These are phyloP conservation scores for Cynaeus angustus DNA, from an alignment of 2,888 invertebrate genomes.

Conservation along the genomic window DNA sequence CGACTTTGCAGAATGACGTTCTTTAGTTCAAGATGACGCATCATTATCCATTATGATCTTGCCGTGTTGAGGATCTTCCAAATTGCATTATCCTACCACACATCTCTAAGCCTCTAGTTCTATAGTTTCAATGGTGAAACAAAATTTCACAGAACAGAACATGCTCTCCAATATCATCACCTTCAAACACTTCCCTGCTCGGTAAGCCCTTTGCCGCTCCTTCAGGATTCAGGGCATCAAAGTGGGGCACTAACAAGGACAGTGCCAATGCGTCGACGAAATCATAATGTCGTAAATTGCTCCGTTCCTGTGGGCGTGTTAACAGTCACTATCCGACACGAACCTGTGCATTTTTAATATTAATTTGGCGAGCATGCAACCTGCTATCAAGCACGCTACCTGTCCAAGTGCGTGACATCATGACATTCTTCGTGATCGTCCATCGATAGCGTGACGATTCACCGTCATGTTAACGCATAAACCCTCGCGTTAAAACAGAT, in stretches of 20 bases:
- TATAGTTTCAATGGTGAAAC: too few relatives aligned
- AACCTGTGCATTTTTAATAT: constrained; percentile 51
- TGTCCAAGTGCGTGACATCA: constrained; percentile 54
- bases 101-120: too few relatives aligned
- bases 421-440: constrained; percentile 52
- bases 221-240: constrained; percentile 9
- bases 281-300: constrained; percentile 40
- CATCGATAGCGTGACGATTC: constrained; percentile 50
- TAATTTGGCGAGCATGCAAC: constrained; percentile 50
- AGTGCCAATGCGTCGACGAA: constrained; percentile 9
- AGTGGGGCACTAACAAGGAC: constrained; percentile 9
- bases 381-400: constrained; percentile 51
- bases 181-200: background rate
- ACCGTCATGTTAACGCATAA: constrained; percentile 48
- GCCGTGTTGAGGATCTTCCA: too few relatives aligned
- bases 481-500: constrained; percentile 14
- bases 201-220: constrained; percentile 19
- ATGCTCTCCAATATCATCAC: too few relatives aligned
- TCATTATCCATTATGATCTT: too few relatives aligned
- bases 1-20: too few relatives aligned
- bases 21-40: too few relatives aligned
- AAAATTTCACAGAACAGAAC: too few relatives aligned
- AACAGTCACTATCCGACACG: constrained; percentile 45
- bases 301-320: constrained; percentile 42
- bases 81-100: too few relatives aligned